Evolutionary conservation across 2,113 vertebrate genomes (phyloP), one percentile per base, ranked within the genome.

Genomic region (Plecturocebus donacophilus): DNA sequence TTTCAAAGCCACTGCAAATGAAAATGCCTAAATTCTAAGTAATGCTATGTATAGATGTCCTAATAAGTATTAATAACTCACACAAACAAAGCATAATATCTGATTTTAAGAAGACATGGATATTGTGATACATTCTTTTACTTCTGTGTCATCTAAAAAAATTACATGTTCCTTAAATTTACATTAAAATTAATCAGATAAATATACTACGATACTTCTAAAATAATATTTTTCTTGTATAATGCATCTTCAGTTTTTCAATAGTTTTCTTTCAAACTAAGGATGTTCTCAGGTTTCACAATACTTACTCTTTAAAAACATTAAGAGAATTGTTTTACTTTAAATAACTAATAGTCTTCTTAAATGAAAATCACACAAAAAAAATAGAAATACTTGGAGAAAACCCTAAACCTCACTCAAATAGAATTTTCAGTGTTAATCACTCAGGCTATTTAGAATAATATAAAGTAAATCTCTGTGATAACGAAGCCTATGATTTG

Each of bases 41-140:
- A 32, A 81, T 75, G 8, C 12, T 92, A 64, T 88, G 93, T 96
- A 4, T 76, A 10, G 30, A 38, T 75, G 6, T 25, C 2, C 47
- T 91, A 93, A 86, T 91, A 80, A 79, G 92, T 96, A 95, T 81
- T 90, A 87, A 91, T 91, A 97, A 81, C 13, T 45, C 8, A 84
- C 77, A 8, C 3, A 71, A 8, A 87, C 88, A 82, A 90, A 94
- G 73, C 1, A 58, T 81, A 83, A 11, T 68, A 76, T 19, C n/a
- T 96, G 49, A 95, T 73, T 90, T 91, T 90, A 90, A 85, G 58
- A 85, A 58, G 40, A 49, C 4, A 42, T 70, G 2, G 38, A 61
- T 81, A 58, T 71, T 42, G 2, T 64, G 4, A n/a, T 89, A 86
- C 16, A 32, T 42, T 73, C 20, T 90, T 77, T 76, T 7, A 86